Evolutionary conservation across 1,140 invertebrate species (phyloP).

Genomic region (Drosophila tsacasi): DNA sequence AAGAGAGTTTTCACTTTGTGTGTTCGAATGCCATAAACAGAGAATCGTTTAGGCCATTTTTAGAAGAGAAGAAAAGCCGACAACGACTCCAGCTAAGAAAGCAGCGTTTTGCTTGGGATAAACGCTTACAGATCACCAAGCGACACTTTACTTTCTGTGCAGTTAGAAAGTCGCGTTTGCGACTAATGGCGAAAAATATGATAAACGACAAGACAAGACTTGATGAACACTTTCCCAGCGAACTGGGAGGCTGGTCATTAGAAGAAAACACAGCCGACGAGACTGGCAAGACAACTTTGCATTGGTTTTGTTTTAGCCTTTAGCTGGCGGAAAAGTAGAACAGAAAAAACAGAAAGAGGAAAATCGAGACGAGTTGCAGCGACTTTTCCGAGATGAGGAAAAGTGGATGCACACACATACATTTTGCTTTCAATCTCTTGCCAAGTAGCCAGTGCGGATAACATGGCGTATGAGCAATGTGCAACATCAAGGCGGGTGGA

Average conservation of each 20-base stretch:
- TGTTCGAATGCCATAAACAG: slow-evolving; percentile 37
- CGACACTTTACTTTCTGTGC: slow-evolving; percentile 67
- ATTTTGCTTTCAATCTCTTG: slow-evolving; percentile 74
- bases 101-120: slow-evolving; percentile 40
- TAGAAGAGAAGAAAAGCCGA: slow-evolving; percentile 41
- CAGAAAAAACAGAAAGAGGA: slow-evolving; percentile 58
- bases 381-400: slow-evolving; percentile 42
- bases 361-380: slow-evolving; percentile 55
- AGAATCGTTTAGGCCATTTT: slow-evolving; percentile 53
- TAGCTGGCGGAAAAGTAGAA: slow-evolving; percentile 67
- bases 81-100: slow-evolving; percentile 30
- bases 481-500: slow-evolving; percentile 32
- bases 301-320: slow-evolving; percentile 36
- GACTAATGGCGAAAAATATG: slow-evolving; percentile 70
- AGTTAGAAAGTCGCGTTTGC: slow-evolving; percentile 67
- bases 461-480: slow-evolving; percentile 72
- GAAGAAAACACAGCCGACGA: slow-evolving; percentile 49
- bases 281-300: slow-evolving; percentile 44
- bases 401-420: slow-evolving; percentile 16
- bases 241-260: slow-evolving; percentile 58
- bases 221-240: slow-evolving; percentile 63
- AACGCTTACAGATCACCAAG: slow-evolving; percentile 62
- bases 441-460: slow-evolving; percentile 54
- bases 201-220: slow-evolving; percentile 57
- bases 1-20: slow-evolving; percentile 42